phyloP scores from a whole-genome alignment of 2,797 vertebrate genomes.

The Miichthys miiuy region DNA sequence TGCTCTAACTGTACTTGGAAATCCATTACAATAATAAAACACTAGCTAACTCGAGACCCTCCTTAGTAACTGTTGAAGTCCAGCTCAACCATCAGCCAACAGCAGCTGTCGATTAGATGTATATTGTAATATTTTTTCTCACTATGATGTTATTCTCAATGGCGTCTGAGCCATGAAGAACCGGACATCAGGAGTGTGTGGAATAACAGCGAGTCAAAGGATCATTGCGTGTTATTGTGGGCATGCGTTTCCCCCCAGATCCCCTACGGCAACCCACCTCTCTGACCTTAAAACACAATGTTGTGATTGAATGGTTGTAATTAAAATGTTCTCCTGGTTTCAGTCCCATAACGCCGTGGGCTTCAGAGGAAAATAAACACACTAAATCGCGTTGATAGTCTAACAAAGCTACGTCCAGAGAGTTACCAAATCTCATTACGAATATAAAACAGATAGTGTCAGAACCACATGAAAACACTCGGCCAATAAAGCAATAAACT shows the following conservation, averaged over 20 bases:
- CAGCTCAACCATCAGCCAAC: constrained; percentile 23
- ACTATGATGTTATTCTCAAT: constrained; percentile 35
- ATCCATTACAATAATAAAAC: constrained; percentile 41
- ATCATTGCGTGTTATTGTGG: constrained; percentile 74
- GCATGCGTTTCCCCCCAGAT: constrained; percentile 46
- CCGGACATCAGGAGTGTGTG: constrained; percentile 37
- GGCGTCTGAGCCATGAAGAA: constrained; percentile 28
- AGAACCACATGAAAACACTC: constrained; percentile 40
- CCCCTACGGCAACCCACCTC: constrained; percentile 64
- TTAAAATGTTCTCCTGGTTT: constrained; percentile 74
- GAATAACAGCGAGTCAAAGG: constrained; percentile 64
- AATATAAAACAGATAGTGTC: constrained; percentile 61
- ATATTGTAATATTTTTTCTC: constrained; percentile 26
- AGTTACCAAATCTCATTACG: constrained; percentile 56
- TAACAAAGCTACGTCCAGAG: constrained; percentile 41
- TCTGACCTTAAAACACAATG: constrained; percentile 74
- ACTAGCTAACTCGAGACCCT: constrained; percentile 11
- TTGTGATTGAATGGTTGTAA: constrained; percentile 81
- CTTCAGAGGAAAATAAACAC: constrained; percentile 73
- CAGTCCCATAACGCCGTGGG: constrained; percentile 41
- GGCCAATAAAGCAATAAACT: constrained; percentile 51
- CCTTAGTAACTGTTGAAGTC: constrained; percentile 11
- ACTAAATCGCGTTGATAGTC: constrained; percentile 54
- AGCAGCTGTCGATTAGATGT: constrained; percentile 30
- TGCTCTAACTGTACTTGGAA: constrained; percentile 30